Evolutionary conservation across 2,888 invertebrate species (phyloP).

Genomic region (Eudasyphora cyanicolor): DNA sequence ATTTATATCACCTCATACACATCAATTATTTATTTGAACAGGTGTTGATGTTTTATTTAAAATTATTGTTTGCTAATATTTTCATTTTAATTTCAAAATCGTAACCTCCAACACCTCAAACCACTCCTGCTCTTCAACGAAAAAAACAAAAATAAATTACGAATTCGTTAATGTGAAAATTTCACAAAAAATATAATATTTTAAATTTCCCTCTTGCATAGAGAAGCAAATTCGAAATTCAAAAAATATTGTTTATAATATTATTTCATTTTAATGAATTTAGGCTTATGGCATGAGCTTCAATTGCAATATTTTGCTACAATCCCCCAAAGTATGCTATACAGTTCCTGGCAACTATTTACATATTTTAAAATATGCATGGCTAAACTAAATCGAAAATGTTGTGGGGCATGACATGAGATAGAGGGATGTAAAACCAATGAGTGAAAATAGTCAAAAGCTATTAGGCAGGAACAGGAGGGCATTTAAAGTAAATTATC

Average conservation of each 20-base stretch:
- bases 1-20: too few relatives aligned
- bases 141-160: background rate
- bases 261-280: background rate
- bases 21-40: too few relatives aligned
- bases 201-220: too few relatives aligned
- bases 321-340: background rate
- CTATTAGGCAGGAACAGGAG: background rate
- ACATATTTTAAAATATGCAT: background rate
- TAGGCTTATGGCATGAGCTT: background rate
- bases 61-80: background rate
- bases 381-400: background rate
- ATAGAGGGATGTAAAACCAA: too few relatives aligned
- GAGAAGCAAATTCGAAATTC: too few relatives aligned
- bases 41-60: too few relatives aligned
- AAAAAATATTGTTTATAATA: background rate
- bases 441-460: background rate
- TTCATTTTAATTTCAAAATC: background rate
- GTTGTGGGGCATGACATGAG: background rate
- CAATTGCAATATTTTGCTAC: background rate
- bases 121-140: too few relatives aligned
- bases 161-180: background rate
- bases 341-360: background rate
- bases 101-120: too few relatives aligned
- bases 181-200: background rate
- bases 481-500: too few relatives aligned